These are phyloP conservation scores for Lydus trimaculatus DNA, from an alignment of 2,888 invertebrate species.

Conservation along the genomic window DNA sequence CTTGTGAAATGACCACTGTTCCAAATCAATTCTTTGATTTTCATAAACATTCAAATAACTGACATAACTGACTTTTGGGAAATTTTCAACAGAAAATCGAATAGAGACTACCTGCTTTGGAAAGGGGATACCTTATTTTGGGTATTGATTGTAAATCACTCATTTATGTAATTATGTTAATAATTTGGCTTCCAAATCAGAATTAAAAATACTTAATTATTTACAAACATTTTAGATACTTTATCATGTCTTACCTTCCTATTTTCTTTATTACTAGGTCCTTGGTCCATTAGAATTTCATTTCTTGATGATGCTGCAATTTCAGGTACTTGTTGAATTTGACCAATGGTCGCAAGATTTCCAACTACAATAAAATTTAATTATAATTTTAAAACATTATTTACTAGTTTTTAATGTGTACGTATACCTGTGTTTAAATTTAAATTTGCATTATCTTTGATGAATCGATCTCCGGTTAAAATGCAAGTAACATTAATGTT, in stretches of 20 bases:
- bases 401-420: neutral
- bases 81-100: no score
- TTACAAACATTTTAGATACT: neutral
- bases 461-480: neutral
- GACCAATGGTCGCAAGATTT: neutral
- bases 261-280: neutral
- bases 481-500: neutral
- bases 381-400: neutral
- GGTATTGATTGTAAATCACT: neutral
- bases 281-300: neutral
- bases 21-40: no score
- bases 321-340: neutral
- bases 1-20: no score
- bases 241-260: neutral
- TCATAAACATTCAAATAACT: no score
- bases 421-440: neutral
- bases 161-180: neutral
- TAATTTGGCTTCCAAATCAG: no score
- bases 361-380: neutral
- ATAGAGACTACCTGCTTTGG: no score
- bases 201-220: no score
- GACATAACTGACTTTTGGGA: no score
- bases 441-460: neutral
- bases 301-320: neutral
- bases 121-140: no score